Evolutionary conservation across 2,113 vertebrate genomes (phyloP).

Genomic region (Leuciscus idus): DNA sequence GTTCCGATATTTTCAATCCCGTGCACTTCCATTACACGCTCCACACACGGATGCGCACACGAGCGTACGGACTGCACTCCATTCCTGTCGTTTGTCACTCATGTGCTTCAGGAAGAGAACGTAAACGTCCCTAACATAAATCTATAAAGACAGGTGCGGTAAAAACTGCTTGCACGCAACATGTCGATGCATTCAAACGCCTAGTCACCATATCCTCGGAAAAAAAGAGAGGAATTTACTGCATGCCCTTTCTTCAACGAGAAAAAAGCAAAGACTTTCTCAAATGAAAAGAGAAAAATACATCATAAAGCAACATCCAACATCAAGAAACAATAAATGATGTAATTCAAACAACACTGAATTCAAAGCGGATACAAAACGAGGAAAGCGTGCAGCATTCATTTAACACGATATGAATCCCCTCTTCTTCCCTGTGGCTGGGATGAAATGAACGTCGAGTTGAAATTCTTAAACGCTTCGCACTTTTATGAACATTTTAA

Average conservation of each 20-base stretch:
- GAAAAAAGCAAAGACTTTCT: not conserved
- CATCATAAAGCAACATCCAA: conserved; percentile 2
- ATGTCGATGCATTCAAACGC: not conserved
- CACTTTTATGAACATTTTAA: conserved; percentile 67
- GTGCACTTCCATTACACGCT: conserved; percentile 13
- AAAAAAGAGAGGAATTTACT: not conserved
- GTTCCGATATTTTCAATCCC: conserved; percentile 5
- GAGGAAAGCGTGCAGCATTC: not conserved
- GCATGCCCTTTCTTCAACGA: not conserved
- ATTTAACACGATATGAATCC: not conserved
- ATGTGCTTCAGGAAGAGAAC: not conserved
- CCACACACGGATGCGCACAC: not conserved
- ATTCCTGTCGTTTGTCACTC: conserved; percentile 22
- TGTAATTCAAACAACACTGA: conserved; percentile 7
- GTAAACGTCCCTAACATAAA: conserved; percentile 8
- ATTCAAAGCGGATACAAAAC: conserved; percentile 3
- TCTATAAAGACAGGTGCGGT: not conserved
- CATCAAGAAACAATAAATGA: not conserved
- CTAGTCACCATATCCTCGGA: not conserved
- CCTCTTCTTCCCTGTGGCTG: not conserved
- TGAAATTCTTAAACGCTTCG: conserved; percentile 66
- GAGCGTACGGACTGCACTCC: not conserved
- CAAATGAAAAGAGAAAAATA: conserved; percentile 1
- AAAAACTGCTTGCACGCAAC: not conserved
- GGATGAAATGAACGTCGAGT: conserved; percentile 10